Percentiles rank a stretch among this genome's conserved stretches.
Evolutionary conservation across 2,888 invertebrate species (phyloP).

Genomic region (Idaea straminata): DNA sequence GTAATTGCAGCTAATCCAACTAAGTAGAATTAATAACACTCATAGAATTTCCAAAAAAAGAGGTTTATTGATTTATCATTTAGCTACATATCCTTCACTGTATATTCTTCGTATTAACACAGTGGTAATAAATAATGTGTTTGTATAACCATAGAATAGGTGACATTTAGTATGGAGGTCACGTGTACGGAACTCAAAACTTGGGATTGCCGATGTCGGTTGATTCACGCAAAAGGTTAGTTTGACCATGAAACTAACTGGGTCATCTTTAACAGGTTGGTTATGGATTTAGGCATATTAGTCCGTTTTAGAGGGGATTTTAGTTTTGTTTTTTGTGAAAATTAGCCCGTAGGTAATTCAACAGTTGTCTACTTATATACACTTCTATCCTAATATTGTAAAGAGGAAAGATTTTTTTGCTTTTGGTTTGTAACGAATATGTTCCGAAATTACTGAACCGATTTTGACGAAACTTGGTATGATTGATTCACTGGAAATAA

Average conservation of each 20-base stretch:
- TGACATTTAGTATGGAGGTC: conserved; percentile 50
- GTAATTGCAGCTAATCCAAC: neutral
- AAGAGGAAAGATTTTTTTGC: no score
- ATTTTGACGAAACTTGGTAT: no score
- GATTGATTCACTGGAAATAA: no score
- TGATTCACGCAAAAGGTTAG: conserved; percentile 56
- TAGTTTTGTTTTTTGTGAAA: no score
- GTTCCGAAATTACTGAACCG: no score
- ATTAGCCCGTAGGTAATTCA: no score
- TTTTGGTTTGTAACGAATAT: no score
- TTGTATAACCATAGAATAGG: neutral
- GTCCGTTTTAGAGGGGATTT: neutral
- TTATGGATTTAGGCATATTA: neutral
- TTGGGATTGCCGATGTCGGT: conserved; percentile 71
- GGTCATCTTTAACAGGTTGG: conserved; percentile 39
- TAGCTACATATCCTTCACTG: neutral
- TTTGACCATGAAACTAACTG: conserved; percentile 49
- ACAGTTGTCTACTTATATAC: no score
- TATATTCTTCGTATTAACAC: neutral
- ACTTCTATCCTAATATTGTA: no score
- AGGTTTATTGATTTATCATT: neutral
- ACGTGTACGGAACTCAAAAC: conserved; percentile 62
- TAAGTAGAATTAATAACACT: neutral
- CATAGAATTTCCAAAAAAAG: neutral
- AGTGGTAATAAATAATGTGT: neutral